Evolutionary conservation across 2,888 invertebrate species (phyloP).

Genomic region (Danaus chrysippus): DNA sequence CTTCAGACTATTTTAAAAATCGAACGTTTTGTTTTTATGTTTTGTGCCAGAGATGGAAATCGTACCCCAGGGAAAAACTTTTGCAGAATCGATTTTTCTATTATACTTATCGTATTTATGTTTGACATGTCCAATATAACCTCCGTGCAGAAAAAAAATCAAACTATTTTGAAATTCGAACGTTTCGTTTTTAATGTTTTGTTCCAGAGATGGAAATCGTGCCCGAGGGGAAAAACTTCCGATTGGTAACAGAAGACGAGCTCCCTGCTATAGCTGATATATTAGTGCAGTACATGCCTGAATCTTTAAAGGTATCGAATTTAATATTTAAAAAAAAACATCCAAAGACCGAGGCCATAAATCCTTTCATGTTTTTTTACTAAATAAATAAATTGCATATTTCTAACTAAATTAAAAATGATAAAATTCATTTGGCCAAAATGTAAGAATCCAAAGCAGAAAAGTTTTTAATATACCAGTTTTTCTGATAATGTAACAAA

Average conservation of each 20-base stretch:
- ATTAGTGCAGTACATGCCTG: conserved; percentile 89
- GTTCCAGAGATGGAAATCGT: conserved; percentile 90
- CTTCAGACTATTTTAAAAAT: too few relatives aligned
- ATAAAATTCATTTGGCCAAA: too few relatives aligned
- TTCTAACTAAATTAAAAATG: too few relatives aligned
- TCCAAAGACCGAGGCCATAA: not conserved
- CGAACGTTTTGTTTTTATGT: too few relatives aligned
- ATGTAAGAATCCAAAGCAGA: too few relatives aligned
- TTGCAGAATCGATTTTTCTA: not conserved
- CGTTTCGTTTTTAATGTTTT: conserved; percentile 35
- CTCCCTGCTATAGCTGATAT: conserved; percentile 89
- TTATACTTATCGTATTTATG: not conserved
- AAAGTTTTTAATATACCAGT: too few relatives aligned
- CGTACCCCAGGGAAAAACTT: too few relatives aligned
- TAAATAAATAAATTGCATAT: not conserved
- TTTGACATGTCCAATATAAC: not conserved
- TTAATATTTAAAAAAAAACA: not conserved
- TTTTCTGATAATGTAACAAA: too few relatives aligned
- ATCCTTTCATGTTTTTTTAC: not conserved
- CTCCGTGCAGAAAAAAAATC: too few relatives aligned
- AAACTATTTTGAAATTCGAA: not conserved
- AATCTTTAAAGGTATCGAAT: conserved; percentile 88
- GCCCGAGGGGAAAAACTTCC: conserved; percentile 92
- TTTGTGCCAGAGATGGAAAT: too few relatives aligned
- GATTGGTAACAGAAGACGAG: conserved; percentile 91